Percentiles rank a stretch among this genome's conserved stretches.
These are phyloP conservation scores for Tipula helvola DNA, from an alignment of 2,888 invertebrate genomes.

Conservation along the genomic window DNA sequence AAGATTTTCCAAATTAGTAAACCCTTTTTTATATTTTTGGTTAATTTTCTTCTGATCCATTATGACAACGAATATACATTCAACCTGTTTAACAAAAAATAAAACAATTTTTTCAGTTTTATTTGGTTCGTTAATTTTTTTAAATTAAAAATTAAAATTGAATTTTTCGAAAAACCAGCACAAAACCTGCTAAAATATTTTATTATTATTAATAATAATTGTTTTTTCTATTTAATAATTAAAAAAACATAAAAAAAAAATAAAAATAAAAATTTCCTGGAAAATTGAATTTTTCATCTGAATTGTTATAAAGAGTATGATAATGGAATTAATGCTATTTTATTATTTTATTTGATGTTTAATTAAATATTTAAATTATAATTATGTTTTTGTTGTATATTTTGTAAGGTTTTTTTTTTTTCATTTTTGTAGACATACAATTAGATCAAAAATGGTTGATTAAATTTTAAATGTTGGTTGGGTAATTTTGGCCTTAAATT, in stretches of 20 bases:
- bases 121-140: constrained; percentile 4
- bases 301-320: not conserved
- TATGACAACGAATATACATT: not conserved
- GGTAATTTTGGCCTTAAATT: not conserved
- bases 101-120: not conserved
- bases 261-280: not conserved
- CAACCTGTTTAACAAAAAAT: not conserved
- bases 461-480: not conserved
- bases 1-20: not conserved
- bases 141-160: constrained; percentile 4
- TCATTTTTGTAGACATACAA: not conserved
- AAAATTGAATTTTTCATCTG: not conserved
- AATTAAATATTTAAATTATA: not conserved
- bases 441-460: not conserved
- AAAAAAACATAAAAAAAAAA: not conserved
- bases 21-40: not conserved
- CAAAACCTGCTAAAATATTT: not conserved
- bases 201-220: not conserved
- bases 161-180: not conserved
- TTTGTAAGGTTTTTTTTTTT: not conserved
- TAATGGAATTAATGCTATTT: not conserved
- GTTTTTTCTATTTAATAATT: not conserved
- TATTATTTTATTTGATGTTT: not conserved
- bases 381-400: not conserved
- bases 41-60: constrained; percentile 4